phyloP scores from a whole-genome alignment of 1,140 invertebrate species.

The Theocolax elegans region DNA sequence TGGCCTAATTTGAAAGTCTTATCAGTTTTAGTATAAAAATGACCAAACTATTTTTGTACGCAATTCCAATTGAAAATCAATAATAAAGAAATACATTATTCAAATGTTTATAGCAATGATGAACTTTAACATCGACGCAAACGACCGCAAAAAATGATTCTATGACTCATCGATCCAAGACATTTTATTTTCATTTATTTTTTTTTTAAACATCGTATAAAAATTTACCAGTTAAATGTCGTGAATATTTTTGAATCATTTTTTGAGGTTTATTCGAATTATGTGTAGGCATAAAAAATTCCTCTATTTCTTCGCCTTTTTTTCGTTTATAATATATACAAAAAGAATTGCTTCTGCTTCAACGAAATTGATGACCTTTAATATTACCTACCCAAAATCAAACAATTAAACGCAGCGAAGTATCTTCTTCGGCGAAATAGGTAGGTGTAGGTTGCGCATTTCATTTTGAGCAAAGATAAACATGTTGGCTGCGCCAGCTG shows the following conservation, averaged over 20 bases:
- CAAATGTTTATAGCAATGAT: slow-evolving; percentile 12
- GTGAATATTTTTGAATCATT: background rate
- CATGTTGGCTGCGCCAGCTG: slow-evolving; percentile 7
- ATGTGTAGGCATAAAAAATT: background rate
- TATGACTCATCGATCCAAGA: background rate
- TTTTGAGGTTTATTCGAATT: background rate
- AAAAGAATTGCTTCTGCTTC: slow-evolving; percentile 16
- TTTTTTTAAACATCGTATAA: background rate
- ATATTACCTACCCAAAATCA: slow-evolving; percentile 19
- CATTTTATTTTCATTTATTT: background rate
- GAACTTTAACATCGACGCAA: background rate
- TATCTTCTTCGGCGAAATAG: slow-evolving; percentile 17
- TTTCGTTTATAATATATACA: slow-evolving; percentile 32
- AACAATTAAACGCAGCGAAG: background rate
- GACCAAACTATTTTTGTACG: too few relatives aligned
- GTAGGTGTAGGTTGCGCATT: background rate
- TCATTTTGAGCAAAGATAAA: slow-evolving; percentile 19
- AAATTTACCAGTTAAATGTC: background rate
- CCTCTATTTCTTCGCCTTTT: slow-evolving; percentile 3
- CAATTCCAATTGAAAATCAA: too few relatives aligned
- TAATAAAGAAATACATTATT: background rate
- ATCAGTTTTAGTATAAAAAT: slow-evolving; percentile 2
- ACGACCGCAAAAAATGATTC: background rate
- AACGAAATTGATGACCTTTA: slow-evolving; percentile 26
- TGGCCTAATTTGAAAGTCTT: background rate